Evolutionary conservation across 2,888 invertebrate species (phyloP).

Genomic region (Syritta pipiens): DNA sequence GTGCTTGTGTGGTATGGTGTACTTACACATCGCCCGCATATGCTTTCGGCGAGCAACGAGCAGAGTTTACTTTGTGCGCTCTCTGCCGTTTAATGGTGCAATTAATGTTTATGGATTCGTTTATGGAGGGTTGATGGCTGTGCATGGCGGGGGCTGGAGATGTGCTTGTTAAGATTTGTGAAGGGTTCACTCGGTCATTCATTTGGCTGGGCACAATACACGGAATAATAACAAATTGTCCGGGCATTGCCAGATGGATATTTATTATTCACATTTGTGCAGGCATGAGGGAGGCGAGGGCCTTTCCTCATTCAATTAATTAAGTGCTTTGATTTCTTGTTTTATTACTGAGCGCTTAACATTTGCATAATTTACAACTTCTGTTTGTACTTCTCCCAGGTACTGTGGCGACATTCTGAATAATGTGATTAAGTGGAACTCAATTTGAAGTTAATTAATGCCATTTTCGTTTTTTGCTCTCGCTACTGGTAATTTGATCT

Average conservation of each 20-base stretch:
- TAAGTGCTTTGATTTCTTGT: conserved; percentile 19
- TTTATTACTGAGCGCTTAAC: conserved; percentile 5
- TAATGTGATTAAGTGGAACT: neutral
- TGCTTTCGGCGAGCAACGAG: conserved; percentile 2
- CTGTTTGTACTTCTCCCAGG: too few relatives aligned
- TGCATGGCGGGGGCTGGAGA: conserved; percentile 16
- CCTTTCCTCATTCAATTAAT: conserved; percentile 2
- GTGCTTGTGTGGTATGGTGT: conserved; percentile 10
- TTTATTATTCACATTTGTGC: neutral
- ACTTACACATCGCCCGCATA: conserved; percentile 22
- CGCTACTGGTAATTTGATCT: neutral
- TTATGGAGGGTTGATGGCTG: conserved; percentile 39
- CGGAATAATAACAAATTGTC: conserved; percentile 39
- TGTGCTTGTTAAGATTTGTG: conserved; percentile 48
- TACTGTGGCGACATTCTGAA: too few relatives aligned
- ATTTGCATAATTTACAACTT: conserved; percentile 2
- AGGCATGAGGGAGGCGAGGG: too few relatives aligned
- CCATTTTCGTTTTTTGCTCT: neutral
- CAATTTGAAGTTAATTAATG: conserved; percentile 1
- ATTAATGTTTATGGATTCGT: conserved; percentile 60
- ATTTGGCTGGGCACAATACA: conserved; percentile 41
- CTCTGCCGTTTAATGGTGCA: conserved; percentile 62
- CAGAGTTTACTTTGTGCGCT: conserved; percentile 18
- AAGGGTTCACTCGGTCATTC: conserved; percentile 45
- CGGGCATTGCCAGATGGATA: conserved; percentile 17